Evolutionary conservation across 2,113 vertebrate genomes (phyloP), one percentile per base, ranked within the genome.

Genomic region (Aspiorhynchus laticeps): DNA sequence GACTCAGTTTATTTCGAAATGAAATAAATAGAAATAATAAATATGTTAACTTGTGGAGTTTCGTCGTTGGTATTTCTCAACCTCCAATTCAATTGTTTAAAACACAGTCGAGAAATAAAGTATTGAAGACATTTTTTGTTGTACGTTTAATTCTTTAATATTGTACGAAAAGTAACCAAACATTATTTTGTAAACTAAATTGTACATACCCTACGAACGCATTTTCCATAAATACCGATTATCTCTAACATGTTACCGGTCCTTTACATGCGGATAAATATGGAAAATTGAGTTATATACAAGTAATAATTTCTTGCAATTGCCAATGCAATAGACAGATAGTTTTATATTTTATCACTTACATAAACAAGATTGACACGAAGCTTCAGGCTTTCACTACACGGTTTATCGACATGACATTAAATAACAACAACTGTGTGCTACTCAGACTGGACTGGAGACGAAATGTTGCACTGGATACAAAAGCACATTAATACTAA

Each of bases 191-290:
- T 97, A 97, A 98, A 98, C 97, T 98, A 98, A 97, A 97, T 97
- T 97, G 97, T 97, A 99, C 98, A 99, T 96, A 89, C 83, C 88
- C 86, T 90, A 98, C 96, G 96, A 97, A 96, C 96, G 96, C 95
- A 97, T 98, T 97, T 99, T 95, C 96, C 97, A 99, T 99, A 99
- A 99, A 99, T 99, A 99, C 96, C 97, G 97, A 97, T 97, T 96
- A 98, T 96, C 95, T 98, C 97, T 98, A 98, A 98, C 97, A 99
- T 96, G 96, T 97, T 97, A 96, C 96, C 96, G 96, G 97, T 96
- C 96, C 96, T 98, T 98, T 98, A 99, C 98, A 99, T 99, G 98
- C 97, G 97, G 97, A 98, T 99, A 99, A 98, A 99, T 99, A 99
- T 98, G 97, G 97, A 97, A 98, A 97, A 97, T 97, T 96, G 95